Evolutionary conservation across 35 echinoderm and acorn worm genomes (phyloP), one percentile per base, ranked within the genome.

Genomic region (Apostichopus californicus): DNA sequence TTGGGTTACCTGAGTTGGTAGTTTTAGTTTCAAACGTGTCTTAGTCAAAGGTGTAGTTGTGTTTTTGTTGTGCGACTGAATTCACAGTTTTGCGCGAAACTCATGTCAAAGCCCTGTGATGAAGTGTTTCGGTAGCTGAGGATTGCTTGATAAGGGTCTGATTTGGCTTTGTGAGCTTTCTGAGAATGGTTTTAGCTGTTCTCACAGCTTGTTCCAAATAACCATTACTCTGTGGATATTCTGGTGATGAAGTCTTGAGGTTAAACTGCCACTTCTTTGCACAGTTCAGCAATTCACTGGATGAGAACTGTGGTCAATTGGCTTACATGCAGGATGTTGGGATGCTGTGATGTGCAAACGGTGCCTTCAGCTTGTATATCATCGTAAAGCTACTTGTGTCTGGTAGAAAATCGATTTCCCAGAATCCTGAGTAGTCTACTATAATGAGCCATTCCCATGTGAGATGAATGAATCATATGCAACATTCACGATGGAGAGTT

Each of bases 361-460:
- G 12, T 57, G 92, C 90, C 89, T 83, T 25, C 87, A 96, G 54
- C 78, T 80, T 8, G 73, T 60, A 77, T 23, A 93, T 18, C 12
- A n/a, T 73, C 9, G 93, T 64, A 5, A 13, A 78, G n/a, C n/a
- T 94, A 61, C 92, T 96, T 12, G 34, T 46, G 34, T 65, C 28
- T 81, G 90, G 90, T 90, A 94, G 58, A 84, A 94, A 34, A 97
- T 13, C 93, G 93, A 68, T 98, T 88, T 81, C 96, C 25, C 75
- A 92, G 94, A 78, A 88, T 87, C 80, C 92, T 60, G 7, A 95
- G 90, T 46, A 46, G 34, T 46, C 3, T 46, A 46, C 34, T 46
- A 92, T 92, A 95, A 54, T 80, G 90, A 71, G 81, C 81, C 24
- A 95, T 87, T 56, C 96, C 94, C 8, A 98, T 46, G 65, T 98